These are phyloP conservation scores for Ochropacha duplaris DNA, from an alignment of 2,888 invertebrate genomes.

Conservation along the genomic window DNA sequence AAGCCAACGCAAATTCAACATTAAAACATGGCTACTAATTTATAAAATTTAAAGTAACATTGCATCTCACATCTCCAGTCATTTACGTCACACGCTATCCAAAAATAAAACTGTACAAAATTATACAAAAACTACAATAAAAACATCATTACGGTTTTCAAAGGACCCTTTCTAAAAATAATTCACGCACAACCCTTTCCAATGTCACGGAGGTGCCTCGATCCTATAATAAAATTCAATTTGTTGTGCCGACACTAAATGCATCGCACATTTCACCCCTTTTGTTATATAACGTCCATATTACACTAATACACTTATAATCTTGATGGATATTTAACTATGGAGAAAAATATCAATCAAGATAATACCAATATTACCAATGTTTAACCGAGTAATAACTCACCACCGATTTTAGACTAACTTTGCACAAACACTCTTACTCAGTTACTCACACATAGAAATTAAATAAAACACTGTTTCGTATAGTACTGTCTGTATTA, in stretches of 20 bases:
- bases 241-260: conserved; percentile 62
- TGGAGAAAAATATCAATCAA: too few relatives aligned
- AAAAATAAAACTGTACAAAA: too few relatives aligned
- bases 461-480: too few relatives aligned
- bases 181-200: conserved; percentile 41
- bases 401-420: too few relatives aligned
- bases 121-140: not conserved
- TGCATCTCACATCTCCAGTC: not conserved
- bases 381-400: too few relatives aligned
- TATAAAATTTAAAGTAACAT: not conserved
- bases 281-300: conserved; percentile 33
- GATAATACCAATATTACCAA: too few relatives aligned
- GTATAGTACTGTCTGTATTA: too few relatives aligned
- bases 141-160: conserved; percentile 23
- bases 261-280: conserved; percentile 61
- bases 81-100: not conserved
- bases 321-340: conserved; percentile 3
- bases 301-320: conserved; percentile 1
- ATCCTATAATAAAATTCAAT: conserved; percentile 76
- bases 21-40: not conserved
- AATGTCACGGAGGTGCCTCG: conserved; percentile 19
- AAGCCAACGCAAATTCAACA: not conserved
- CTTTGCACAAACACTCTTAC: too few relatives aligned
- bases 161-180: conserved; percentile 30
- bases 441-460: too few relatives aligned